Evolutionary conservation across 2,797 vertebrate species (phyloP).

Genomic region (Danio jaintianensis): DNA sequence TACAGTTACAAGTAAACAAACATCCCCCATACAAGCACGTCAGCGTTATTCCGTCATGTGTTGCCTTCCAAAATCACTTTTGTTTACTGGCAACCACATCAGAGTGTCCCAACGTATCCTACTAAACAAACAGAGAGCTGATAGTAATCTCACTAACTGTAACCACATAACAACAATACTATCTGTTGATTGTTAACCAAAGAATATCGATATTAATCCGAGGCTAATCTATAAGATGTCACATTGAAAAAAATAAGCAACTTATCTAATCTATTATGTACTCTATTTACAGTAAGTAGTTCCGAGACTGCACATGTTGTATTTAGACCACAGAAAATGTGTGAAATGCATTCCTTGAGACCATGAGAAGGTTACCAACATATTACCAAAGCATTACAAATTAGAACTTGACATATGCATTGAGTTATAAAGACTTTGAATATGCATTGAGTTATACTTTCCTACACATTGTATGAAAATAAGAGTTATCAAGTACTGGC

Average conservation of each 20-base stretch:
- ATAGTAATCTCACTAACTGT: background rate
- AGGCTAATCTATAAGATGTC: background rate
- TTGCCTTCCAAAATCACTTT: constrained; percentile 12
- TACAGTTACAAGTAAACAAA: background rate
- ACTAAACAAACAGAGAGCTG: background rate
- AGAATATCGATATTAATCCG: background rate
- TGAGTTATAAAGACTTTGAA: background rate
- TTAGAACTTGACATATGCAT: background rate
- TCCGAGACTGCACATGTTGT: background rate
- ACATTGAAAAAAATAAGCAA: background rate
- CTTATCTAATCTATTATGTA: background rate
- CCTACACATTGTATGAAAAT: too few relatives aligned
- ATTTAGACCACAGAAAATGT: background rate
- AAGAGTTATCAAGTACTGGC: too few relatives aligned
- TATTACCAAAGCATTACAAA: background rate
- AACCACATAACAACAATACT: constrained; percentile 6
- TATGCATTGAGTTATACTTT: too few relatives aligned
- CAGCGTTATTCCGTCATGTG: background rate
- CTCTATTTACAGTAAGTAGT: background rate
- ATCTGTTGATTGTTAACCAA: background rate
- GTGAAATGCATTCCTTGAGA: background rate
- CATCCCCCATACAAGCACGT: background rate
- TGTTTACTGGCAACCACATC: constrained; percentile 16
- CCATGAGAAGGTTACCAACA: background rate
- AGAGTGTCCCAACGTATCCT: background rate